Percentiles rank a stretch among this genome's conserved stretches.
phyloP scores from a whole-genome alignment of 2,797 vertebrate species.

The Sciaenops ocellatus region DNA sequence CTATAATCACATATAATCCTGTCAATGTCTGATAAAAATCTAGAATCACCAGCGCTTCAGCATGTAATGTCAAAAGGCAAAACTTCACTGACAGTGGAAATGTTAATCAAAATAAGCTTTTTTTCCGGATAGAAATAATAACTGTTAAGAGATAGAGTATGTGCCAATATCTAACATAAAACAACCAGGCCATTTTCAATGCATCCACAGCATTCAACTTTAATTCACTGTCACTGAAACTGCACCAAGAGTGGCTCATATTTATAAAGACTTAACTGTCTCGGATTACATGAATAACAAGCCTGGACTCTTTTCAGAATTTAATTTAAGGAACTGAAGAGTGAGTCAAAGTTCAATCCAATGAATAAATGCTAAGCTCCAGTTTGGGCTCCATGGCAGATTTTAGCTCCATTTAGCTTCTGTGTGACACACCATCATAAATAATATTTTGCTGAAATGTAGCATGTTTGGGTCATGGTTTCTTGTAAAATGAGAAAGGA shows the following conservation, averaged over 20 bases:
- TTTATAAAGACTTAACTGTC: constrained; percentile 47
- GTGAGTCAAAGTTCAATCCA: constrained; percentile 35
- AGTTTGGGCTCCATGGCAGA: constrained; percentile 13
- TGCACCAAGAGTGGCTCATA: constrained; percentile 28
- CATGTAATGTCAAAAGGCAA: constrained; percentile 1
- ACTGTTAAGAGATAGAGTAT: constrained; percentile 2
- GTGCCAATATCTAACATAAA: constrained; percentile 14
- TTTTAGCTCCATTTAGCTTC: constrained; percentile 34
- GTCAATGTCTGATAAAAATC: not conserved
- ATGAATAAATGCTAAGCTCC: constrained; percentile 43
- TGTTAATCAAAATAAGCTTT: not conserved
- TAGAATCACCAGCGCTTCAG: not conserved
- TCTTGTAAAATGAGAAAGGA: constrained; percentile 46
- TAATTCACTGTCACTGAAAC: constrained; percentile 33
- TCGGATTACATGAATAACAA: constrained; percentile 47
- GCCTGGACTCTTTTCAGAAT: constrained; percentile 34
- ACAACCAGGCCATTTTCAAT: not conserved
- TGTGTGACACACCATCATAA: constrained; percentile 41
- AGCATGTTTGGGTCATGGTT: constrained; percentile 29
- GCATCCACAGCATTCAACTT: constrained; percentile 33
- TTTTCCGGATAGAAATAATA: not conserved
- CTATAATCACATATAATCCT: not conserved
- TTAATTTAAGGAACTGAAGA: constrained; percentile 41
- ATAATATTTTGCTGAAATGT: constrained; percentile 19
- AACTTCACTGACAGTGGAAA: not conserved